Evolutionary conservation across 2,888 invertebrate genomes (phyloP), one percentile per base, ranked within the genome.

Genomic region (Tachina grossa): DNA sequence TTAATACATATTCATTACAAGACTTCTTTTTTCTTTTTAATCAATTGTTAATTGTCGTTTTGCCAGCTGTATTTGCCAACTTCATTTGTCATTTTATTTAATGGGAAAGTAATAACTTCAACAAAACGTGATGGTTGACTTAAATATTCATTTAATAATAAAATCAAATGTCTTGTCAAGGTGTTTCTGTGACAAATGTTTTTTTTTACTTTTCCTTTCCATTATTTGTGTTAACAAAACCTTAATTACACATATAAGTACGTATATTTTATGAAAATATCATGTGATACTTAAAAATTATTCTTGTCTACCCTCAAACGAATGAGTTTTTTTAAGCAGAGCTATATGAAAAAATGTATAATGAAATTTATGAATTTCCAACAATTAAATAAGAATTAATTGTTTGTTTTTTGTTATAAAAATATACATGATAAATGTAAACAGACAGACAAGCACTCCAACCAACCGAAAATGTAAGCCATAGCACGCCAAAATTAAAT

Each of bases 331-430:
- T 31, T 31, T 31, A 31, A 31, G 16, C 47, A 66, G 9, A 41
- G n/a, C 39, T 51, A 14, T 71, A 59, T 51, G 71, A 13, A 3
- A 65, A 9, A 47, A 74, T 41, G 66, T 51, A 55, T 82, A 78
- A 77, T 53, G 39, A 41, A 75, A 63, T 69, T 82, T 71, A 75
- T 83, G 65, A 66, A 66, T 66, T 66, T 68, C 76, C 65, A 80
- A 47, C 78, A 83, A 83, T 85, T 83, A 76, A 85, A 79, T 79
- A 79, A 75, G 79, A 79, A 83, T 85, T 83, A 83, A 83, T 83
- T 78, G 76, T 66, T 79, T 79, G 74, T 69, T 83, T 71, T 85
- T n/a, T n/a, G n/a, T n/a, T 83, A 75, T 77, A 83, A 80, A 78
- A 82, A n/a, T 14, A n/a, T 49, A 19, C 77, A 81, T 69, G 74